Percentiles rank a stretch among this genome's conserved stretches.
Conservation (phyloP, 2,888 invertebrate genomes). For the Apodemia duryi region DNA sequence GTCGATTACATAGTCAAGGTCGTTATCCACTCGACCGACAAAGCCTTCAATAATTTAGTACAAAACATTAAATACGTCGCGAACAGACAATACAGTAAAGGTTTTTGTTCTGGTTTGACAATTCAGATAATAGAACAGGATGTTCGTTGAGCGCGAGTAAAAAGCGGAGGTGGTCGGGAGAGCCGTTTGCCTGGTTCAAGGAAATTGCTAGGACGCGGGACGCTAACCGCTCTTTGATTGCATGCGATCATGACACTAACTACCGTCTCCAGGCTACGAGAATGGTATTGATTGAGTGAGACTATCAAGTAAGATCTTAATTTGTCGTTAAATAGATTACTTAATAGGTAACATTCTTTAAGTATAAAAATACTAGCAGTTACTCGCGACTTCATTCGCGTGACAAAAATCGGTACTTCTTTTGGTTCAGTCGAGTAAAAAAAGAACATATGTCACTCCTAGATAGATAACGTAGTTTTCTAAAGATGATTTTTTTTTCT, state of each 20-base stretch:
- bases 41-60: neutral
- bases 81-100: neutral
- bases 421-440: no score
- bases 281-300: constrained; percentile 16
- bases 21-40: neutral
- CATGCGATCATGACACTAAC: constrained; percentile 35
- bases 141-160: constrained; percentile 36
- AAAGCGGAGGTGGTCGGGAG: constrained; percentile 46
- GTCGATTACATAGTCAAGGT: neutral
- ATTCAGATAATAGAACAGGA: constrained; percentile 30
- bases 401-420: no score
- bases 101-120: constrained; percentile 11
- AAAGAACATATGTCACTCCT: no score
- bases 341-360: no score
- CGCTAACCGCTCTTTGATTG: constrained; percentile 42
- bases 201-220: constrained; percentile 40
- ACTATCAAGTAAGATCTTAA: no score
- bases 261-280: constrained; percentile 30
- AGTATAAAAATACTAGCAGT: no score
- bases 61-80: neutral
- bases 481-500: no score
- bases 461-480: no score
- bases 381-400: no score
- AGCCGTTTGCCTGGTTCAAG: constrained; percentile 47
- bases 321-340: no score